phyloP scores from a whole-genome alignment of 1,140 invertebrate genomes.

The Pygmarrhopalites habei region DNA sequence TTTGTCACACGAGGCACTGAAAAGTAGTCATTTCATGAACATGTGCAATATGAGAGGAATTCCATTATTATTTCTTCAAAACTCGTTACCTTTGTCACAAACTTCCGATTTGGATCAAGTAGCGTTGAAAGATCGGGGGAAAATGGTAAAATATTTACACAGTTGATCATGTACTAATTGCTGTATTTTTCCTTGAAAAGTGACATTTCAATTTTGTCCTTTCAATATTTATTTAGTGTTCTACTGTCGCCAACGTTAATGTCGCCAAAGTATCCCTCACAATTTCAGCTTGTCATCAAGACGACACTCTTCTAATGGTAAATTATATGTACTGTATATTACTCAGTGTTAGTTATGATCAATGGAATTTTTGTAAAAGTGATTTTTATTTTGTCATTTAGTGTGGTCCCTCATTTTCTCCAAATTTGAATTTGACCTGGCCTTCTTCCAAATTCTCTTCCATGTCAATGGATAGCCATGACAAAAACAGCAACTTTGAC shows the following conservation, averaged over 20 bases:
- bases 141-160: too few relatives aligned
- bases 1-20: slow-evolving; percentile 58
- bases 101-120: slow-evolving; percentile 53
- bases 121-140: slow-evolving; percentile 62
- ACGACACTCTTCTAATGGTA: slow-evolving; percentile 51
- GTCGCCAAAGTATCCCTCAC: slow-evolving; percentile 59
- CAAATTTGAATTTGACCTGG: slow-evolving; percentile 37
- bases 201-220: too few relatives aligned
- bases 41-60: slow-evolving; percentile 57
- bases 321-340: background rate
- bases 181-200: too few relatives aligned
- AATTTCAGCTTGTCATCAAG: slow-evolving; percentile 51
- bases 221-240: too few relatives aligned
- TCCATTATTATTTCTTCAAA: slow-evolving; percentile 58
- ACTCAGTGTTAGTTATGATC: too few relatives aligned
- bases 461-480: slow-evolving; percentile 20
- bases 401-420: slow-evolving; percentile 38
- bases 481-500: background rate
- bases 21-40: slow-evolving; percentile 56
- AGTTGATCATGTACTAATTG: too few relatives aligned
- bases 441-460: slow-evolving; percentile 22
- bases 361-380: background rate
- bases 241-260: slow-evolving; percentile 56
- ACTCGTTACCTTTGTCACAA: slow-evolving; percentile 45
- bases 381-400: slow-evolving; percentile 2